These are phyloP conservation scores for Cryptus viduatorius DNA, from an alignment of 2,888 invertebrate species.

Conservation along the genomic window DNA sequence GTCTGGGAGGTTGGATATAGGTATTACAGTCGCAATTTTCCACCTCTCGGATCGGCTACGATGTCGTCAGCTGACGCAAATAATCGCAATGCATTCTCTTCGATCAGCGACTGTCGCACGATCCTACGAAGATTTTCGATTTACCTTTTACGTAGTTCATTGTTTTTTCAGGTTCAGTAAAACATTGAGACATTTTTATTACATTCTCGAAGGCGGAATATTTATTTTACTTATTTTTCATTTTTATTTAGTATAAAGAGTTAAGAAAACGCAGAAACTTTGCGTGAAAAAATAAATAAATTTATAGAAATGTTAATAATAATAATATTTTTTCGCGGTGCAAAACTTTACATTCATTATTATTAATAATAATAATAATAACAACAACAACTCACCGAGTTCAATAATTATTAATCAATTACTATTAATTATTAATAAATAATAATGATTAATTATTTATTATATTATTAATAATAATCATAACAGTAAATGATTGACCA, in stretches of 20 bases:
- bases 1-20: background rate
- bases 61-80: constrained; percentile 63
- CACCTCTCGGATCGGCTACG: constrained; percentile 41
- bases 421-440: no score
- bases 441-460: no score
- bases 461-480: no score
- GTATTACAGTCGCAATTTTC: constrained; percentile 45
- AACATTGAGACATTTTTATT: constrained; percentile 1
- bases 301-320: no score
- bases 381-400: no score
- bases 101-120: constrained; percentile 6
- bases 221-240: background rate
- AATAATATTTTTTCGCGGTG: no score
- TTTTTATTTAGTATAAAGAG: background rate
- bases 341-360: no score
- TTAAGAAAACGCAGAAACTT: no score
- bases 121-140: constrained; percentile 27
- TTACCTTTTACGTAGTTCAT: background rate
- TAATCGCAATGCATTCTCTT: constrained; percentile 48
- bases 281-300: no score
- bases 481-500: no score
- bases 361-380: no score
- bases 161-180: background rate
- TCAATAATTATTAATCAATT: no score
- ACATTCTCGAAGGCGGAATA: background rate